These are phyloP conservation scores for Anoplius nigerrimus DNA, from an alignment of 2,888 invertebrate genomes.

Conservation along the genomic window DNA sequence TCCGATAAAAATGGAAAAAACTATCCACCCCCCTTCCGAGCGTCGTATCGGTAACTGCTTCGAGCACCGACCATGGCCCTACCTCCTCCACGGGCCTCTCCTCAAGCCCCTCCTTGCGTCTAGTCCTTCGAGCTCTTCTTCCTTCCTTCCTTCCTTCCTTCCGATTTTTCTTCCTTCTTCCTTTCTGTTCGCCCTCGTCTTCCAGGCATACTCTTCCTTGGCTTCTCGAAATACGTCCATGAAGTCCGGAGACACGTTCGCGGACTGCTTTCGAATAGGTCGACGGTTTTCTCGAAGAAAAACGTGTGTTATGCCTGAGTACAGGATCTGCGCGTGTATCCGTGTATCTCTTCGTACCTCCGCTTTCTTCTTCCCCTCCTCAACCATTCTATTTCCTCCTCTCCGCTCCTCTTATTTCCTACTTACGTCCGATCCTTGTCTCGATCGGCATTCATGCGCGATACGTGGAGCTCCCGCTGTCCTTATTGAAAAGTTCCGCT, in stretches of 20 bases:
- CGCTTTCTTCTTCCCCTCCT: neutral
- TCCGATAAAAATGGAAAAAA: conserved; percentile 64
- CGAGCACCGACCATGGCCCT: conserved; percentile 40
- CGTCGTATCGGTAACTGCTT: conserved; percentile 57
- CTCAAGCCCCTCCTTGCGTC: no score
- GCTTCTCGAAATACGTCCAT: conserved; percentile 39
- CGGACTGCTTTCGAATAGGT: conserved; percentile 35
- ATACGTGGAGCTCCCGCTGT: conserved; percentile 22
- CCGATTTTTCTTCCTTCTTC: neutral
- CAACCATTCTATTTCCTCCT: neutral
- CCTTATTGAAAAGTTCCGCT: conserved; percentile 33
- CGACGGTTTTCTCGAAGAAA: conserved; percentile 12
- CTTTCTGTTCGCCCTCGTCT: conserved; percentile 22
- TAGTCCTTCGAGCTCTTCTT: no score
- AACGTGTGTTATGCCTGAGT: neutral
- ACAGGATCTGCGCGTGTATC: neutral
- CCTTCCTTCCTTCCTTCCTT: conserved; percentile 19
- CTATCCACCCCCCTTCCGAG: conserved; percentile 38
- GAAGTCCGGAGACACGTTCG: conserved; percentile 20
- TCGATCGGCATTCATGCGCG: conserved; percentile 34
- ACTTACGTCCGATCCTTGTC: conserved; percentile 34
- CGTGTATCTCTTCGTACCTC: neutral
- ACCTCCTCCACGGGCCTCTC: conserved; percentile 37
- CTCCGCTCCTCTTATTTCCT: neutral
- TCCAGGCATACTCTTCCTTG: neutral